Conservation (phyloP, 1,140 invertebrate genomes). For the Himalopsyche phryganea region DNA sequence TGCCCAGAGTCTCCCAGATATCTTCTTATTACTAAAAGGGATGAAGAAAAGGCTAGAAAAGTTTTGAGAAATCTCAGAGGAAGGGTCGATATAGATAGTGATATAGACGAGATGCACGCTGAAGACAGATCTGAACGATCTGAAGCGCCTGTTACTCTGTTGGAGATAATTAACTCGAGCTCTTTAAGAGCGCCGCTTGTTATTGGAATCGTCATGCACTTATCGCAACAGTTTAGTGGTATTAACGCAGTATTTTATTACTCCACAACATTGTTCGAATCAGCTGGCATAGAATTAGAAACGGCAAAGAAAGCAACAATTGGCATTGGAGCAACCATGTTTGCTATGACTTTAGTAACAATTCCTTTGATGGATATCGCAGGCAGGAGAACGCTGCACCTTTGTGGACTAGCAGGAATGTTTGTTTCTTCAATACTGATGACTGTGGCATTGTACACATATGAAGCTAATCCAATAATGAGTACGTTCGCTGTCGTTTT, state of each 20-base stretch:
- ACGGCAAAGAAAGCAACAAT: slow-evolving; percentile 83
- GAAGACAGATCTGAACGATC: slow-evolving; percentile 79
- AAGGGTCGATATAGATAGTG: slow-evolving; percentile 67
- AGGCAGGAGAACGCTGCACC: slow-evolving; percentile 81
- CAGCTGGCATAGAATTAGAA: slow-evolving; percentile 72
- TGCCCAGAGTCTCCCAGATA: slow-evolving; percentile 80
- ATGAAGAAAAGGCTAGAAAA: slow-evolving; percentile 79
- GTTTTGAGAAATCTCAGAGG: slow-evolving; percentile 43
- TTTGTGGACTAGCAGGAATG: slow-evolving; percentile 87
- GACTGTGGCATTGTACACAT: slow-evolving; percentile 68
- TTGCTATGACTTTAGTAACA: slow-evolving; percentile 87
- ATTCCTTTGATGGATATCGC: slow-evolving; percentile 90
- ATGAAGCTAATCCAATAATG: slow-evolving; percentile 55
- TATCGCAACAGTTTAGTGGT: slow-evolving; percentile 92
- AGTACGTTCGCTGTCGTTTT: slow-evolving; percentile 76
- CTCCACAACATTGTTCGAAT: slow-evolving; percentile 79
- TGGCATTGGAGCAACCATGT: slow-evolving; percentile 90
- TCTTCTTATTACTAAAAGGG: slow-evolving; percentile 78
- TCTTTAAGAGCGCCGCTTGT: slow-evolving; percentile 77
- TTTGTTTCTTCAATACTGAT: slow-evolving; percentile 89
- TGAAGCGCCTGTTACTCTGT: slow-evolving; percentile 77
- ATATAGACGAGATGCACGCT: slow-evolving; percentile 85
- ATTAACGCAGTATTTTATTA: slow-evolving; percentile 95
- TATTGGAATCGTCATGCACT: slow-evolving; percentile 90
- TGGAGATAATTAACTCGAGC: slow-evolving; percentile 72